Base-by-base conservation (phyloP, 2,113 vertebrate species). In the Synchiropus splendidus region DNA sequence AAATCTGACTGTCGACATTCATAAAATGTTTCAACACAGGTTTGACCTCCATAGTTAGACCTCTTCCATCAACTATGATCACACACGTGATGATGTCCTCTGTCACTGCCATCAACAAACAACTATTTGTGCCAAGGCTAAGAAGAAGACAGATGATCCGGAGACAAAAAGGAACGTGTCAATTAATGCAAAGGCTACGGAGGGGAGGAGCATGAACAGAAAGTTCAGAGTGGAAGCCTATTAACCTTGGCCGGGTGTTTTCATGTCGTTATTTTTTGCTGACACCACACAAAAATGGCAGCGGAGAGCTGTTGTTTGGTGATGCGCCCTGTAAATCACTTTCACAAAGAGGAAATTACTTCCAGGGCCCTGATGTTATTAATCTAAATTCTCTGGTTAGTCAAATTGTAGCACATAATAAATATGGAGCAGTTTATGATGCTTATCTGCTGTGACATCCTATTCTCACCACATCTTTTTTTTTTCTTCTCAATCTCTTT, bases 211-310 rank as follows among this genome's bases (percentile, higher is more conserved):
- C 39, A 45, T 50, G 59, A 53, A 65, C 63, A 79, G 72, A 80
- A 82, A 82, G 81, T 83, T 83, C 81, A 83, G 70, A 82, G 74
- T 77, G 74, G 74, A 77, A 88, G 90, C 89, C 90, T 90, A 89
- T 92, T 94, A 94, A 97, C 91, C 92, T 92, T 90, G 89, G 87
- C 62, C 85, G 89, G 86, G 88, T 89, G 89, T 94, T 91, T 87
- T 91, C 91, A 93, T 91, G 93, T 92, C 92, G 91, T 97, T 92
- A 93, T 90, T 90, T 85, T 86, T 83, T 86, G 89, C 88, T 89
- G 92, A 93, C 91, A 87, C 72, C 72, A 87, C 71, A 84, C 89
- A 87, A 90, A 87, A 86, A 83, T 70, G 74, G 78, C 73, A 65
- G 59, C 51, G 13, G 21, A 88, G 73, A 87, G 88, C 75, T 73